Conservation (phyloP, 2,888 invertebrate species). For the Norana najaformis region DNA sequence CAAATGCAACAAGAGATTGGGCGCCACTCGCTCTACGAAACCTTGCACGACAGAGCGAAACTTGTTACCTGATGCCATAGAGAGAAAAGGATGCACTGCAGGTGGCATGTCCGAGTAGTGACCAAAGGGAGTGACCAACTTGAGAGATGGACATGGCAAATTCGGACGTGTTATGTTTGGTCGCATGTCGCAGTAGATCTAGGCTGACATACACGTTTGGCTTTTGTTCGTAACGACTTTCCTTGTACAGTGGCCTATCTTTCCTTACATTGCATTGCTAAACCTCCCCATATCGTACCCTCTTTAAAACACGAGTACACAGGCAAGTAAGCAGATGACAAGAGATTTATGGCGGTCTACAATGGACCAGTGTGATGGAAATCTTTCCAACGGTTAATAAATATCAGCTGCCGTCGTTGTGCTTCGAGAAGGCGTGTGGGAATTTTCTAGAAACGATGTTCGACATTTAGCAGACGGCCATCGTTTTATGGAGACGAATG, state of each 20-base stretch:
- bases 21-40: not conserved
- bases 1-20: not conserved
- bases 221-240: not conserved
- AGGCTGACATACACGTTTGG: not conserved
- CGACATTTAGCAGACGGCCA: not conserved
- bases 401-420: not conserved
- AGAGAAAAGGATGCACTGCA: slow-evolving; percentile 3
- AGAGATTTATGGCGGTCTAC: not conserved
- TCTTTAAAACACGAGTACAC: not conserved
- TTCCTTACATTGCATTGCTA: not conserved
- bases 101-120: not conserved
- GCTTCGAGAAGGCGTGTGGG: not conserved
- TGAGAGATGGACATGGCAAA: not conserved
- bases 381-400: not conserved
- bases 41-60: not conserved
- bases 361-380: too few relatives aligned
- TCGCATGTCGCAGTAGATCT: not conserved
- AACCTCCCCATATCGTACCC: not conserved
- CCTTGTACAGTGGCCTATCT: too few relatives aligned
- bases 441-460: not conserved
- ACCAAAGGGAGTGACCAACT: not conserved
- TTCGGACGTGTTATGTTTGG: not conserved
- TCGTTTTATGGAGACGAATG: not conserved
- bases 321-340: not conserved
- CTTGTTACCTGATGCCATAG: not conserved